phyloP scores from a whole-genome alignment of 2,888 invertebrate species.

The Cantharis lateralis region DNA sequence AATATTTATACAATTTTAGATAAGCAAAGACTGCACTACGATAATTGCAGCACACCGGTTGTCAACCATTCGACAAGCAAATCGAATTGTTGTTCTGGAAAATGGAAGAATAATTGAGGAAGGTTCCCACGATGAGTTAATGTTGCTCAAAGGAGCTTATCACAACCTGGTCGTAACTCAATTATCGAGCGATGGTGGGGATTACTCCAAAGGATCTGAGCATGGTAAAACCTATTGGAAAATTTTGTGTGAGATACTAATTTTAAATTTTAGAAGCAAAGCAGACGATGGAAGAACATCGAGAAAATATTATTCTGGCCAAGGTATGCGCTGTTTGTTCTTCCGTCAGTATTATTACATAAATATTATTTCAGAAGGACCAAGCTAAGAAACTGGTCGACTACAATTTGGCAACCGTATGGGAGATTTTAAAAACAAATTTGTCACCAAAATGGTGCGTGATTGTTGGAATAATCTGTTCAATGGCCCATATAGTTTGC shows the following conservation, averaged over 20 bases:
- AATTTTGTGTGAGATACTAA: too few species aligned
- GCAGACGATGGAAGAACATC: too few species aligned
- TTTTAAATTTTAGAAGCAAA: too few species aligned
- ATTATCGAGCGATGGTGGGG: constrained; percentile 59
- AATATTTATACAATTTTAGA: constrained; percentile 53
- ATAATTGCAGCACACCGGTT: constrained; percentile 79
- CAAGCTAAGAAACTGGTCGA: neutral
- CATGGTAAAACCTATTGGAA: too few species aligned
- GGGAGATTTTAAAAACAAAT: too few species aligned
- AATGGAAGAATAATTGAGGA: constrained; percentile 70
- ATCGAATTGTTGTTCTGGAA: constrained; percentile 73
- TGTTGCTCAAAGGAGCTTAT: constrained; percentile 69
- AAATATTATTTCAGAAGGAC: neutral
- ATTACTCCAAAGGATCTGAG: neutral
- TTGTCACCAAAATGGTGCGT: too few species aligned
- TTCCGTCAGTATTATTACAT: too few species aligned
- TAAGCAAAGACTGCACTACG: constrained; percentile 75
- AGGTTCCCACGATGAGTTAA: constrained; percentile 72
- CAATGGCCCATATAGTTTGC: too few species aligned
- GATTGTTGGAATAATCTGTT: too few species aligned
- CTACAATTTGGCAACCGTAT: too few species aligned
- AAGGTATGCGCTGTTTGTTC: too few species aligned
- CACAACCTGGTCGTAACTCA: constrained; percentile 55
- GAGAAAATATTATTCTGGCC: too few species aligned
- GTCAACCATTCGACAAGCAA: constrained; percentile 74